Evolutionary conservation across 2,113 vertebrate genomes (phyloP).

Genomic region (Polyodon spathula): DNA sequence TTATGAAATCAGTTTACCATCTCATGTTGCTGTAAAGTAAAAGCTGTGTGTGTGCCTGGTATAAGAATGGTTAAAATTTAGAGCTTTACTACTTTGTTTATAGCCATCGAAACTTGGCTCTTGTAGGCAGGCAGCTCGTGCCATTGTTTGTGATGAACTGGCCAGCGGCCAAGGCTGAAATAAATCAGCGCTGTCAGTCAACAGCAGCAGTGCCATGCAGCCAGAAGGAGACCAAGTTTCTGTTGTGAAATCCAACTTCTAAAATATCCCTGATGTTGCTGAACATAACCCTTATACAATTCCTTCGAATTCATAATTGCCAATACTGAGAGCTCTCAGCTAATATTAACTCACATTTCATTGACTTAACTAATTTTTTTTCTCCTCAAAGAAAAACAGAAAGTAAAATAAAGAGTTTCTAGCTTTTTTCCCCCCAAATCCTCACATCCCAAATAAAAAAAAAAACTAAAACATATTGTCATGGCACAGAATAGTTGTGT

Average conservation of each 20-base stretch:
- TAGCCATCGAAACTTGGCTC: constrained; percentile 55
- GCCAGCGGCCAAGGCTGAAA: constrained; percentile 46
- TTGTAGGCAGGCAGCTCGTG: constrained; percentile 37
- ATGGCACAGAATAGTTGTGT: no score
- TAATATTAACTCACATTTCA: not conserved
- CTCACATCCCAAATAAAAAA: no score
- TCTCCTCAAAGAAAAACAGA: not conserved
- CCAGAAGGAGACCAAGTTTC: constrained; percentile 29
- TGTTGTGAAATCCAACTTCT: constrained; percentile 55
- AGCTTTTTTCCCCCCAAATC: not conserved
- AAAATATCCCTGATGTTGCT: constrained; percentile 34
- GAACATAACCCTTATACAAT: constrained; percentile 43
- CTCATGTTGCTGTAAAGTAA: no score
- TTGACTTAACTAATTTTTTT: not conserved
- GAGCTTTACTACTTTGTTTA: constrained; percentile 55
- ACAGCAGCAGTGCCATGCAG: constrained; percentile 47
- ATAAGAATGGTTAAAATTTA: constrained; percentile 24
- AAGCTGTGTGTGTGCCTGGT: not conserved
- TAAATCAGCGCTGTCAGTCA: constrained; percentile 60
- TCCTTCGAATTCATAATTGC: constrained; percentile 30
- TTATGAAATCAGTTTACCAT: no score
- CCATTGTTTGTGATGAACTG: constrained; percentile 57
- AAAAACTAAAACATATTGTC: no score
- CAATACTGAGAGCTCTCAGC: not conserved
- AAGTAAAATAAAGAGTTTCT: not conserved